These are phyloP conservation scores for Sternotherus odoratus DNA, from an alignment of 2,797 vertebrate genomes.

Conservation along the genomic window DNA sequence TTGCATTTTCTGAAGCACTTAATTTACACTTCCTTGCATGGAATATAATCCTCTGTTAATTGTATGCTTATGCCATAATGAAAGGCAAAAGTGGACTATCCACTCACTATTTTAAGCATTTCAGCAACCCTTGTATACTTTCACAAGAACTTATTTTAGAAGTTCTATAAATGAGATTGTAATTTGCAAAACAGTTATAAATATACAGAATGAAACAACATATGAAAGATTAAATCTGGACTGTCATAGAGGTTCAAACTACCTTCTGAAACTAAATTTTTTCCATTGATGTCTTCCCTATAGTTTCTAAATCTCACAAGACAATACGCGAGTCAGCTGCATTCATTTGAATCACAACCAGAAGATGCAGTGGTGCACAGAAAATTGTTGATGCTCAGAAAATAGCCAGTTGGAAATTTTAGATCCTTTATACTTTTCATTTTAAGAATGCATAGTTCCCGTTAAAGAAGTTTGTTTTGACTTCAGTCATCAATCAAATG, in stretches of 20 bases:
- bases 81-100: not conserved
- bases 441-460: not conserved
- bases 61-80: not conserved
- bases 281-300: not conserved
- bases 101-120: not conserved
- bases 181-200: not conserved
- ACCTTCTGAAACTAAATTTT: not conserved
- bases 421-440: not conserved
- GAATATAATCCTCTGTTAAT: not conserved
- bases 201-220: not conserved
- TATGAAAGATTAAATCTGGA: not conserved
- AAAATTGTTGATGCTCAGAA: not conserved
- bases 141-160: not conserved
- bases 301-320: not conserved
- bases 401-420: not conserved
- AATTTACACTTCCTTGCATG: not conserved
- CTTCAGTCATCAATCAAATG: not conserved
- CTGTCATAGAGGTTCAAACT: not conserved
- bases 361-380: not conserved
- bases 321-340: not conserved
- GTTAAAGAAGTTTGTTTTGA: not conserved
- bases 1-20: not conserved
- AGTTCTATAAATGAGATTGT: not conserved
- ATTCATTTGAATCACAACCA: not conserved
- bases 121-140: not conserved